Evolutionary conservation across 64 coral and sea anemone genomes (phyloP).

Genomic region (Stylophora pistillata): DNA sequence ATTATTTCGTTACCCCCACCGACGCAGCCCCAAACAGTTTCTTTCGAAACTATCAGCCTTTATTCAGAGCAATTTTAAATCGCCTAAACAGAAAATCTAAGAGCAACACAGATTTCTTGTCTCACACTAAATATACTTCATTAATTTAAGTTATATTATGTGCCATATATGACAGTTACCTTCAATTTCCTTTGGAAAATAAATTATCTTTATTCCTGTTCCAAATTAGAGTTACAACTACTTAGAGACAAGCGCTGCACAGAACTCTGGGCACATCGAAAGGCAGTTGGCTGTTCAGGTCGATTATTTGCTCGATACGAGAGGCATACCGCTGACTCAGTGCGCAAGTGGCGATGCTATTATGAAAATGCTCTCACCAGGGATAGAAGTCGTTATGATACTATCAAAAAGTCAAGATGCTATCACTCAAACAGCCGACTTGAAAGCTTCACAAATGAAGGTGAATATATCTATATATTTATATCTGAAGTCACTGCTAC

Average conservation of each 20-base stretch:
- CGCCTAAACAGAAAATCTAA: too few relatives aligned
- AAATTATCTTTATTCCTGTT: background rate
- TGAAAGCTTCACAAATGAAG: background rate
- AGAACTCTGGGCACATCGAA: background rate
- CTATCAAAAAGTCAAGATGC: background rate
- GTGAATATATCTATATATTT: background rate
- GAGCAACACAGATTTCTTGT: too few relatives aligned
- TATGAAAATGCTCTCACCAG: constrained; percentile 26
- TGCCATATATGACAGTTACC: too few relatives aligned
- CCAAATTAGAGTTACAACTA: background rate
- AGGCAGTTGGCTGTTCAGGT: background rate
- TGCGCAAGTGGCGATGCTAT: constrained; percentile 30
- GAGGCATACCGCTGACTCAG: background rate
- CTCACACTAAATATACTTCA: too few relatives aligned
- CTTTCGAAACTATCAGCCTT: too few relatives aligned
- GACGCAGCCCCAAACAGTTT: too few relatives aligned
- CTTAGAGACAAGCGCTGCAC: background rate
- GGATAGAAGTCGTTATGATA: constrained; percentile 32
- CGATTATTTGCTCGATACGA: constrained; percentile 1
- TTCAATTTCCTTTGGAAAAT: too few relatives aligned
- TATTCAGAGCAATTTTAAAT: too few relatives aligned
- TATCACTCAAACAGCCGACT: background rate
- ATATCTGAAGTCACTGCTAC: too few relatives aligned
- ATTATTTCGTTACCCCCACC: too few relatives aligned
- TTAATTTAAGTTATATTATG: too few relatives aligned